phyloP scores from a whole-genome alignment of 1,140 invertebrate species.

The Drosophila kurseongensis region DNA sequence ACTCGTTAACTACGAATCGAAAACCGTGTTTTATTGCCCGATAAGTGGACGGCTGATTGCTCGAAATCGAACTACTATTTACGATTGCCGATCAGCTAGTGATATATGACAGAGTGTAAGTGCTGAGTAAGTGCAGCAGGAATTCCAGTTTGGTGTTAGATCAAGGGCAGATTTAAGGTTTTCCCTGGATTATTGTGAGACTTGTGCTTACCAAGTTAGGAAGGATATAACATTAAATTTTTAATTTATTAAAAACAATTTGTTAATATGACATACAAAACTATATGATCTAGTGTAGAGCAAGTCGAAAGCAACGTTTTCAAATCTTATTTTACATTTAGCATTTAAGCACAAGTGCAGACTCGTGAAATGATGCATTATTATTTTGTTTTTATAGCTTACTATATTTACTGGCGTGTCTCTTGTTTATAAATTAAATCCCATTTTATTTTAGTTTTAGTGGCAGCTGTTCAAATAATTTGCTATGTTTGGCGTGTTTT shows the following conservation, averaged over 20 bases:
- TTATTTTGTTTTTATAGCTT: neutral
- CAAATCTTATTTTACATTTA: neutral
- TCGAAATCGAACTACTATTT: constrained; percentile 39
- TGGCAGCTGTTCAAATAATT: no score
- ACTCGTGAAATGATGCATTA: neutral
- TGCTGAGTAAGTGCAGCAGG: constrained; percentile 22
- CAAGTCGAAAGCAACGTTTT: neutral
- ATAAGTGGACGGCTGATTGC: constrained; percentile 47
- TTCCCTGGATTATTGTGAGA: no score
- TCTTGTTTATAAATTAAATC: neutral
- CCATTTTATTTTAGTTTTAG: no score
- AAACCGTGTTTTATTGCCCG: constrained; percentile 40
- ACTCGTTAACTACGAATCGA: constrained; percentile 29
- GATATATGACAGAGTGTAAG: constrained; percentile 21
- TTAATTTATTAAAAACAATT: no score
- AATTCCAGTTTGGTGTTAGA: neutral
- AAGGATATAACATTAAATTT: no score
- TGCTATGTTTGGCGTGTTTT: no score
- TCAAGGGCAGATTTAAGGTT: no score
- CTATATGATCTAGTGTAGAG: neutral
- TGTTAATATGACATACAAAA: no score
- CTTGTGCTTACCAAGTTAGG: no score
- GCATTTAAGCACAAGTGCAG: neutral
- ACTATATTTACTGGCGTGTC: no score
- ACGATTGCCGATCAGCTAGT: constrained; percentile 29